These are phyloP conservation scores for Ammodytes dubius DNA, from an alignment of 2,113 vertebrate genomes.

Conservation along the genomic window DNA sequence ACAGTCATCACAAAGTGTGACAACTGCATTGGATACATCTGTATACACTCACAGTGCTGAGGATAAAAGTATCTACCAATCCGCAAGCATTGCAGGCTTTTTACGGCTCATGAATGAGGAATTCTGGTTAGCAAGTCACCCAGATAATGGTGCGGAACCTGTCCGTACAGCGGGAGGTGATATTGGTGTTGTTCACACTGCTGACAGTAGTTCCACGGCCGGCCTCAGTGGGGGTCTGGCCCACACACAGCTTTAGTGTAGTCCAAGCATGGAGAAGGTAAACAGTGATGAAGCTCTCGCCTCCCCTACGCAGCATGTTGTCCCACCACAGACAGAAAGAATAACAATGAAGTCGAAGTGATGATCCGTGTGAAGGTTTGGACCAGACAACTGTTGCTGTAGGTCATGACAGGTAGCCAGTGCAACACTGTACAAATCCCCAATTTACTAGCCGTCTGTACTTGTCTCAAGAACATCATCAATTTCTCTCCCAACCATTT, in stretches of 20 bases:
- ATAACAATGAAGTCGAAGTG: conserved; percentile 69
- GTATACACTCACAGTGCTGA: background rate
- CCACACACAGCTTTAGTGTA: conserved; percentile 76
- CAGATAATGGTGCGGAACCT: conserved; percentile 78
- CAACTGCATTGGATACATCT: conserved; percentile 27
- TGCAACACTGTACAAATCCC: background rate
- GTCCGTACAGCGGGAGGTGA: conserved; percentile 55
- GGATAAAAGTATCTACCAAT: conserved; percentile 34
- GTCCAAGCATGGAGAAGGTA: conserved; percentile 74
- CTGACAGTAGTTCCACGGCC: conserved; percentile 66
- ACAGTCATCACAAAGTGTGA: conserved; percentile 9
- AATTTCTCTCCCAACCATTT: background rate
- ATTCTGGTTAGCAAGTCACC: conserved; percentile 69
- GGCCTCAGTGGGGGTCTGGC: conserved; percentile 64
- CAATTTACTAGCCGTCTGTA: background rate
- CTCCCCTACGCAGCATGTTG: conserved; percentile 49
- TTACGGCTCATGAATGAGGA: conserved; percentile 53
- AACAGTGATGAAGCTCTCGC: conserved; percentile 73
- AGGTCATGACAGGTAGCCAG: conserved; percentile 66
- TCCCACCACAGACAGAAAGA: conserved; percentile 78
- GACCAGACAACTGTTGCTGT: conserved; percentile 49
- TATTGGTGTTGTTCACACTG: conserved; percentile 56
- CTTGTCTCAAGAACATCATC: conserved; percentile 15
- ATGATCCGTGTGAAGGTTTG: conserved; percentile 69
- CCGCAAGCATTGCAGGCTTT: conserved; percentile 4